Conservation (phyloP, 2,113 vertebrate genomes). For the Castor canadensis region DNA sequence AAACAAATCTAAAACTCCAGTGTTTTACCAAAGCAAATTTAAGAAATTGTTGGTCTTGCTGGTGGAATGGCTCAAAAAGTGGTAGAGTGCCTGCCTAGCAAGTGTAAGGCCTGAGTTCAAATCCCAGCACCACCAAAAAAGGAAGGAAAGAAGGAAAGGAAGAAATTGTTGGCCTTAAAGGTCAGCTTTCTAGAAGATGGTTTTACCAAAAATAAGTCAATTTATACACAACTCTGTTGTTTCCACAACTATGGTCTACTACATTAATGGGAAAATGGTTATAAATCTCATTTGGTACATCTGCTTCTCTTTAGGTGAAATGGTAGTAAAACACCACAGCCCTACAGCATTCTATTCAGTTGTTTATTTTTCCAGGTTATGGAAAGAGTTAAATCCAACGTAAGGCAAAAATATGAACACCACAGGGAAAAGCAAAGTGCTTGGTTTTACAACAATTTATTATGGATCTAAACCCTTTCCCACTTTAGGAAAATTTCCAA, state of each 20-base stretch:
- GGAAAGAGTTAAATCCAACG: too few species aligned
- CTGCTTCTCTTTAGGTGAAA: slow-evolving; percentile 52
- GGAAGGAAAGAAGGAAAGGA: too few species aligned
- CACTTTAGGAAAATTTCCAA: background rate
- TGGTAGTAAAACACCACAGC: slow-evolving; percentile 2
- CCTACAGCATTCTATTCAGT: background rate
- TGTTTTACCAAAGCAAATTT: slow-evolving; percentile 41
- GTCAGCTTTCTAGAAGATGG: background rate
- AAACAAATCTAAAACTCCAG: slow-evolving; percentile 37
- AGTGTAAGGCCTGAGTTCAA: too few species aligned
- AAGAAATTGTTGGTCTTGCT: too few species aligned
- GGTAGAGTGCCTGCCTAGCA: too few species aligned
- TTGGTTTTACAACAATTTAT: background rate
- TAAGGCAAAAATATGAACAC: slow-evolving; percentile 24
- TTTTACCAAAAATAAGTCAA: background rate
- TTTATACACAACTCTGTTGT: background rate
- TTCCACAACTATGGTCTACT: background rate
- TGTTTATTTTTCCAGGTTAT: slow-evolving; percentile 48
- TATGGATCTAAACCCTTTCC: background rate
- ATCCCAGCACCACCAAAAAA: too few species aligned
- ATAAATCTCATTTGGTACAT: slow-evolving; percentile 24
- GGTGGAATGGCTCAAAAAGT: too few species aligned
- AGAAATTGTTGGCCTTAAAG: slow-evolving; percentile 18
- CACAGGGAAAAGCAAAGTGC: slow-evolving; percentile 43
- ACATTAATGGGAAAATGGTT: slow-evolving; percentile 38